Evolutionary conservation across 2,797 vertebrate species (phyloP).

Genomic region (Chaunax sp.): DNA sequence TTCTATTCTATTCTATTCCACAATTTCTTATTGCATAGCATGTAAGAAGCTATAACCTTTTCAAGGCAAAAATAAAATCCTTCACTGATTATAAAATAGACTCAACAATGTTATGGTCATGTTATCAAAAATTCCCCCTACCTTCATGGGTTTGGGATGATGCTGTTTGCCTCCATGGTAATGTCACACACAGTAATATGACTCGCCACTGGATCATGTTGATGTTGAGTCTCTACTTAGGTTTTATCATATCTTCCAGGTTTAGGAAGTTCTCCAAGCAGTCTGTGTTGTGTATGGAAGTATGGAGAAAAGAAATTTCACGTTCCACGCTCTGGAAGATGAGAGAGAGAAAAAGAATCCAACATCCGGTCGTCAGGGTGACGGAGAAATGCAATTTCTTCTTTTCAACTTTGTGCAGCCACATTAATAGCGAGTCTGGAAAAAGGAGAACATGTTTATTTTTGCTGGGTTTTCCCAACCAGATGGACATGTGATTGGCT

Average conservation of each 20-base stretch:
- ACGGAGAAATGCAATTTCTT: constrained; percentile 6
- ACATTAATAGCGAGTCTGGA: constrained; percentile 45
- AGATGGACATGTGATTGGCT: constrained; percentile 69
- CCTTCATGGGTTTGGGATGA: constrained; percentile 79
- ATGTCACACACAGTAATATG: constrained; percentile 58
- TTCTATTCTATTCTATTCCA: constrained; percentile 1
- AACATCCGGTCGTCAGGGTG: background rate
- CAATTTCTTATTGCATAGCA: background rate
- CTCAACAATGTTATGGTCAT: too few species aligned
- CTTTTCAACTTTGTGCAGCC: constrained; percentile 5
- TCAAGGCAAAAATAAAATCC: background rate
- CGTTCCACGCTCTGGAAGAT: background rate
- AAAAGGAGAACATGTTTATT: constrained; percentile 59
- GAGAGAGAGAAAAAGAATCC: constrained; percentile 1
- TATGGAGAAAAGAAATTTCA: background rate
- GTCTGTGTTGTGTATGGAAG: background rate
- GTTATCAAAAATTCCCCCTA: constrained; percentile 45
- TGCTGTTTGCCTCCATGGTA: constrained; percentile 55
- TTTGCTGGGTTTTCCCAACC: constrained; percentile 70
- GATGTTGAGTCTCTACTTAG: constrained; percentile 30
- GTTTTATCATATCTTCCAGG: constrained; percentile 52
- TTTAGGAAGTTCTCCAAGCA: constrained; percentile 4
- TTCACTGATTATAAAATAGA: too few species aligned
- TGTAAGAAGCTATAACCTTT: background rate
- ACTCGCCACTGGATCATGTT: constrained; percentile 71